Evolutionary conservation across 2,797 vertebrate genomes (phyloP), one percentile per base, ranked within the genome.

Genomic region (Onychomys arenicola): DNA sequence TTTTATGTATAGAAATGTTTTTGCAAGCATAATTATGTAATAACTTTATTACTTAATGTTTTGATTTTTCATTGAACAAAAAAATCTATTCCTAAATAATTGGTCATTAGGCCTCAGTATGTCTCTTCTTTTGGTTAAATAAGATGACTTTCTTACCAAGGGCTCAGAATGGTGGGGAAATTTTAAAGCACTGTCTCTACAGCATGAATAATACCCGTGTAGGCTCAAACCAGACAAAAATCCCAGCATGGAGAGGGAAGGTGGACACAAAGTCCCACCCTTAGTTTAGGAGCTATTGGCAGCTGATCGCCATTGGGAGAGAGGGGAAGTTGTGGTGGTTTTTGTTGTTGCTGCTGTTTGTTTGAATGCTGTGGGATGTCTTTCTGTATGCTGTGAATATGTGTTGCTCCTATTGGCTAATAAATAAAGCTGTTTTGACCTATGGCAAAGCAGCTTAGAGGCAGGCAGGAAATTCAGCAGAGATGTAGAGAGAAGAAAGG

Each of bases 41-140:
- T 93, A 96, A 97, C 96, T 75, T 96, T 98, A 90, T 97, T 98
- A 97, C 93, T 98, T 97, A 98, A 96, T 73, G 0, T 0, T 69
- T 3, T 83, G 5, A 4, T 85, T 77, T 92, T 89, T 82, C 75
- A 37, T 34, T 80, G 91, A 90, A 86, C 17, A 78, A 76, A 78
- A 84, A 55, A 65, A 34, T 81, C 12, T 55, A 95, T 49, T 4
- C 9, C 43, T 90, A 75, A 49, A 75, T 80, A 96, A 49, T 81
- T 93, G 57, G 32, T 91, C 27, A 37, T 94, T 73, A 92, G 85
- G 73, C 49, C 46, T 83, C 65, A 78, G 46, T 80, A 97, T 43
- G 55, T 88, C 17, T 76, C 67, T 94, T 94, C 5, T 21, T 46
- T 95, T 93, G 34, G 34, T 94, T 96, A 96, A 94, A 67, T 55